These are phyloP conservation scores for Drosophila multiciliata DNA, from an alignment of 2,888 invertebrate genomes.

Conservation along the genomic window DNA sequence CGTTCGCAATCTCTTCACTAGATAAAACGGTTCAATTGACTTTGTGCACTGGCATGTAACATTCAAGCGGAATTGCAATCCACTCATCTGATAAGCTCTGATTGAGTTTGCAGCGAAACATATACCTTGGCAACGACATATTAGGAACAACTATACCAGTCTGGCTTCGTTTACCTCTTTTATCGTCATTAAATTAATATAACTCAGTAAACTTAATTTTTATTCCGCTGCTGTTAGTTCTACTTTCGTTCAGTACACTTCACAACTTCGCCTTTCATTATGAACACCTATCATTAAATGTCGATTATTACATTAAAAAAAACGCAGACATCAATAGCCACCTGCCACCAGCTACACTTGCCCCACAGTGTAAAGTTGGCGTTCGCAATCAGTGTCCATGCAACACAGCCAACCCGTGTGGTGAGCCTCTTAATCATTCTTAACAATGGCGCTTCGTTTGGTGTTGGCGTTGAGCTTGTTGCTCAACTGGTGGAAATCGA, in stretches of 20 bases:
- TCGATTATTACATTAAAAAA: constrained; percentile 54
- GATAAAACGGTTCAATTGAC: constrained; percentile 57
- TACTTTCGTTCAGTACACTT: background rate
- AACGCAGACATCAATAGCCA: constrained; percentile 9
- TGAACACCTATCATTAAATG: constrained; percentile 40
- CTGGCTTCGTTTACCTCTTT: background rate
- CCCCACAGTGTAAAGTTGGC: background rate
- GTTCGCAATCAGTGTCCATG: constrained; percentile 7
- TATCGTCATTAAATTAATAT: background rate
- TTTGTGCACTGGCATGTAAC: constrained; percentile 47
- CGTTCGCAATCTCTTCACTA: constrained; percentile 42
- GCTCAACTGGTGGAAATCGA: constrained; percentile 79
- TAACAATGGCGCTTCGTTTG: constrained; percentile 59
- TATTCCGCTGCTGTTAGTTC: background rate
- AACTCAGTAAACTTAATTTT: background rate
- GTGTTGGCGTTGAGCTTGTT: constrained; percentile 41
- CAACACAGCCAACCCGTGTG: constrained; percentile 52
- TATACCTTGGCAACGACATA: background rate
- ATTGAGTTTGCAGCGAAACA: constrained; percentile 5
- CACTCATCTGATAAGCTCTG: constrained; percentile 8
- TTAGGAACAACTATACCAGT: background rate
- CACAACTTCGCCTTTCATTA: background rate
- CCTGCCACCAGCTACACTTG: constrained; percentile 15
- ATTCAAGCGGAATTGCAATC: constrained; percentile 10
- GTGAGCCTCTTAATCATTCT: constrained; percentile 74